A percentile compares a stretch with the other conserved stretches of the same genome.
Conservation (phyloP, 2,113 vertebrate species). For the Spizaetus ornatus region DNA sequence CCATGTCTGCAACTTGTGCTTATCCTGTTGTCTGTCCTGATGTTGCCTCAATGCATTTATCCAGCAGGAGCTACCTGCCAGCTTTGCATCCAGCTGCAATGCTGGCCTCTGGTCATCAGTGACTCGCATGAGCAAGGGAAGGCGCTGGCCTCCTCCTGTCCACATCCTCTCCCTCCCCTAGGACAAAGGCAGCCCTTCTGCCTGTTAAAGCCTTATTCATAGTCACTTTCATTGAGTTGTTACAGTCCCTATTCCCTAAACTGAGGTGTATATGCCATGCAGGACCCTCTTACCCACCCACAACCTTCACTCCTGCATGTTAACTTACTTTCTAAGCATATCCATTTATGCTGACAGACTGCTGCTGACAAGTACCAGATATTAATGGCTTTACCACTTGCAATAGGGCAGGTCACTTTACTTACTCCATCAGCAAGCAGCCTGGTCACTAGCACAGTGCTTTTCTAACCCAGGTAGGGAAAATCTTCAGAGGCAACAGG, state of each 20-base stretch:
- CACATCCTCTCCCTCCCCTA: background rate
- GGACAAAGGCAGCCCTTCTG: background rate
- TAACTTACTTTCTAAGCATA: background rate
- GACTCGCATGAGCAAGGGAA: background rate
- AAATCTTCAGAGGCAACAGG: background rate
- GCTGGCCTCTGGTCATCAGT: background rate
- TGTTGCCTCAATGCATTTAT: background rate
- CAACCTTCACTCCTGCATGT: background rate
- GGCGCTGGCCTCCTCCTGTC: background rate
- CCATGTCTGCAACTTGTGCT: background rate
- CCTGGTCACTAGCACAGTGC: background rate
- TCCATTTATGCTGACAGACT: background rate
- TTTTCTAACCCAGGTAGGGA: background rate
- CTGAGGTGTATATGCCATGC: no score
- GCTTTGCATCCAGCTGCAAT: background rate
- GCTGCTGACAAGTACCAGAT: background rate
- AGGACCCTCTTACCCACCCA: background rate
- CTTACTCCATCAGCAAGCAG: background rate
- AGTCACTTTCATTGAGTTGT: background rate
- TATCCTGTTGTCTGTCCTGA: background rate
- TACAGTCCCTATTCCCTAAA: background rate
- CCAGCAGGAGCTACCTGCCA: background rate
- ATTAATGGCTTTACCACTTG: background rate
- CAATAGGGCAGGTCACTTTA: background rate
- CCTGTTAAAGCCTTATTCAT: background rate